phyloP scores from a whole-genome alignment of 2,888 invertebrate genomes.

The Priocnemis perturbator region DNA sequence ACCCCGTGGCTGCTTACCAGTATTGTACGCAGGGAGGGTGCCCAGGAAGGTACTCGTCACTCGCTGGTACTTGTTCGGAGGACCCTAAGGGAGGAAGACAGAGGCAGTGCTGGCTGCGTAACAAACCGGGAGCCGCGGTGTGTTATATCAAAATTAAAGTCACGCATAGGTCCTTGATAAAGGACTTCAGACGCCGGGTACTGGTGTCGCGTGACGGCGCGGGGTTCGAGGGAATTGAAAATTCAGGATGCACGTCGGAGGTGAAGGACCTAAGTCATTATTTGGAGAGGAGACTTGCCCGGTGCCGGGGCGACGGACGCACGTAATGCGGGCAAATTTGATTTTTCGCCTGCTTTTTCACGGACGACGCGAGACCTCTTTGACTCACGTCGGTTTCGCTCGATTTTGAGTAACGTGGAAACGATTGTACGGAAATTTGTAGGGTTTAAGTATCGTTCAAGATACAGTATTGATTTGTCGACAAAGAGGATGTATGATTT shows the following conservation, averaged over 20 bases:
- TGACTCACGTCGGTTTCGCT: too few species aligned
- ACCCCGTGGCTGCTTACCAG: not conserved
- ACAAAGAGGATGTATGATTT: too few species aligned
- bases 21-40: slow-evolving; percentile 3
- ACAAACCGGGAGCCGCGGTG: not conserved
- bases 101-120: not conserved
- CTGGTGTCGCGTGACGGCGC: not conserved
- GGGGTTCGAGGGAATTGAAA: slow-evolving; percentile 2
- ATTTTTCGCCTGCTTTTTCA: too few species aligned
- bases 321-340: too few species aligned
- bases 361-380: too few species aligned
- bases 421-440: too few species aligned
- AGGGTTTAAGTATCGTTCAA: too few species aligned
- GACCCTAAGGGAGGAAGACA: slow-evolving; percentile 1
- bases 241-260: slow-evolving; percentile 11
- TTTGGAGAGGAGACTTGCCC: too few species aligned
- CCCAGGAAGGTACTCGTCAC: not conserved
- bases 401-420: too few species aligned
- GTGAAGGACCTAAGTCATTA: not conserved
- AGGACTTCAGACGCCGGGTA: slow-evolving; percentile 1
- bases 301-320: too few species aligned
- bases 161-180: slow-evolving; percentile 55
- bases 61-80: too few species aligned
- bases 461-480: too few species aligned
- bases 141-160: slow-evolving; percentile 56